These are phyloP conservation scores for Neelides folsomi DNA, from an alignment of 2,888 invertebrate species.

Conservation along the genomic window DNA sequence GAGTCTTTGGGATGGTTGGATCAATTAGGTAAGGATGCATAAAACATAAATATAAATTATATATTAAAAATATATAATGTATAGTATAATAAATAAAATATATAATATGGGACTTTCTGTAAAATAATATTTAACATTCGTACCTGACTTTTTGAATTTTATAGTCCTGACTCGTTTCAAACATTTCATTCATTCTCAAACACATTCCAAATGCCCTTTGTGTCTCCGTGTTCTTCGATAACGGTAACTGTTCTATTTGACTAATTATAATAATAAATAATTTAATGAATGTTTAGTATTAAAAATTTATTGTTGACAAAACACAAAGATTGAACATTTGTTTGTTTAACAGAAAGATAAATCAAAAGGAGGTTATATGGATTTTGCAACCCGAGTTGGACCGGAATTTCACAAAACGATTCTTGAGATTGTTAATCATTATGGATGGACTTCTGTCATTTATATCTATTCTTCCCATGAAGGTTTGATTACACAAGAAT, in stretches of 20 bases:
- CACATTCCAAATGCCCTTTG: slow-evolving; percentile 88
- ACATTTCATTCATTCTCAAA: slow-evolving; percentile 86
- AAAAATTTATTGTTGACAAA: too few relatives aligned
- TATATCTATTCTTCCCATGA: slow-evolving; percentile 83
- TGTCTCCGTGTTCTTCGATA: slow-evolving; percentile 77
- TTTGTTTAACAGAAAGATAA: too few relatives aligned
- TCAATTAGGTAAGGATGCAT: slow-evolving; percentile 49
- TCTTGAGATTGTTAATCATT: slow-evolving; percentile 82
- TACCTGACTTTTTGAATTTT: too few relatives aligned
- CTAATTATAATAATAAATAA: too few relatives aligned
- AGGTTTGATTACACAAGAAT: slow-evolving; percentile 43
- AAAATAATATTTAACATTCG: too few relatives aligned
- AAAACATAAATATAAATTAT: too few relatives aligned
- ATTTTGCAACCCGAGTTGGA: slow-evolving; percentile 82
- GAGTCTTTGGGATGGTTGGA: slow-evolving; percentile 78
- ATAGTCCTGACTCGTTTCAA: slow-evolving; percentile 73
- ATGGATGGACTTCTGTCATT: slow-evolving; percentile 77
- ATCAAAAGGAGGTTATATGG: slow-evolving; percentile 36
- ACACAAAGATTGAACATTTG: too few relatives aligned
- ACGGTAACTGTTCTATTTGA: too few relatives aligned
- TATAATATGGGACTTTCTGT: too few relatives aligned
- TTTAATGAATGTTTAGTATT: too few relatives aligned
- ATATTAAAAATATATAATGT: too few relatives aligned
- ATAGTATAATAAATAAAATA: too few relatives aligned
- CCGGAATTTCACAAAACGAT: slow-evolving; percentile 92